phyloP scores from a whole-genome alignment of 2,888 invertebrate genomes.

The Carcina quercana region DNA sequence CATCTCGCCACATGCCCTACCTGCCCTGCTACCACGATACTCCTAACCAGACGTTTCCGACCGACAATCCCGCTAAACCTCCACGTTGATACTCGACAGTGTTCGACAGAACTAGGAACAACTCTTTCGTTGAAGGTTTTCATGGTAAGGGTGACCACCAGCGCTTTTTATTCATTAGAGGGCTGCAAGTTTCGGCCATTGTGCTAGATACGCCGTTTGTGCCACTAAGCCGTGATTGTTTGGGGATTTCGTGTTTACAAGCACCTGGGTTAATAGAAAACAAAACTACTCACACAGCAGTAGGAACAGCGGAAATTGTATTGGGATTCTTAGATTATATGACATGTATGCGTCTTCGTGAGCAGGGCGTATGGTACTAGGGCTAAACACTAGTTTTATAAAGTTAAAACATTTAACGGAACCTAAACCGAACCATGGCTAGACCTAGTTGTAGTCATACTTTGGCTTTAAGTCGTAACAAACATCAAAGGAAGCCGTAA shows the following conservation, averaged over 20 bases:
- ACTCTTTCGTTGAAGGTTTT: slow-evolving; percentile 20
- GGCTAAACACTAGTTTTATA: no score
- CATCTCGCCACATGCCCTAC: slow-evolving; percentile 74
- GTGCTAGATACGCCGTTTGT: slow-evolving; percentile 60
- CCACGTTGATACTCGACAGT: slow-evolving; percentile 13
- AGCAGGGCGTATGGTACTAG: no score
- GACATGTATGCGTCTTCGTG: no score
- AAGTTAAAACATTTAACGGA: no score
- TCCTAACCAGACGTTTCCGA: slow-evolving; percentile 34
- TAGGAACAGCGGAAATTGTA: slow-evolving; percentile 45
- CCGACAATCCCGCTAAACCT: slow-evolving; percentile 30
- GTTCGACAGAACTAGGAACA: slow-evolving; percentile 24
- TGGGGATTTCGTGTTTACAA: slow-evolving; percentile 54
- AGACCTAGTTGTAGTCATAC: no score
- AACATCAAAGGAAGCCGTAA: no score
- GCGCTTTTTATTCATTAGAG: slow-evolving; percentile 66
- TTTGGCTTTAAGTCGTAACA: no score
- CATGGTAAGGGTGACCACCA: slow-evolving; percentile 50
- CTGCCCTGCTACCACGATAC: slow-evolving; percentile 59
- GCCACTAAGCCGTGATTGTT: slow-evolving; percentile 61
- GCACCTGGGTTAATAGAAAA: slow-evolving; percentile 46
- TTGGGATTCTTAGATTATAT: slow-evolving; percentile 31
- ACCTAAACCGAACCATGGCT: no score
- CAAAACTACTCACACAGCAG: slow-evolving; percentile 34
- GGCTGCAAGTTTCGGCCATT: slow-evolving; percentile 64